Base-by-base conservation (phyloP, 2,888 invertebrate species). In the Chloromyia formosa region DNA sequence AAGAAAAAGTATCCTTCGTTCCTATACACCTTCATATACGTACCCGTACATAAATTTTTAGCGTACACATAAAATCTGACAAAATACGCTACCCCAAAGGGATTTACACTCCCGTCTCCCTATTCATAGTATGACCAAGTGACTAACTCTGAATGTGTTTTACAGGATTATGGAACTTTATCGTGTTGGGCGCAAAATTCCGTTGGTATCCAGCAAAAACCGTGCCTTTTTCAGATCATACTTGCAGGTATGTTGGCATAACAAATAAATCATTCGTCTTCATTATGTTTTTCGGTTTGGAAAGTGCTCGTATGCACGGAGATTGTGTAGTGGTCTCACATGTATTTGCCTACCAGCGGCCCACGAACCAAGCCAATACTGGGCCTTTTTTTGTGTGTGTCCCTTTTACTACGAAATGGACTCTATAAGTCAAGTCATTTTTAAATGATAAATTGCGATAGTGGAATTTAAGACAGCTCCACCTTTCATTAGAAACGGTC, bases 171-270 rank as follows among this genome's bases (percentile, higher is more conserved):
- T 84, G 94, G 94, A 68, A 92, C 93, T 20, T 86, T 94, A 73
- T 92, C 92, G 53, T 94, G 94, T 83, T 90, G 93, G 87, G 94
- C 93, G 10, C 87, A 90, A 80, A 94, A 94, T 85, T 88, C 89
- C 78, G 92, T 94, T 73, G 94, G 94, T 77, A 86, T 90, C 76
- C 94, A 94, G 84, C 85, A 90, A 77, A 88, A 89, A 78, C 93
- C 94, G 16, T 94, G 94, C 84, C 88, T 93, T 82, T 94, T 93
- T 85, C 93, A 93, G 84, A 90, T 94, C 86, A 93, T 94, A 60
- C 92, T 93, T 60, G 94, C 94, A 80, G 93, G 94, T 94, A 82
- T 87, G 66, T 74, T 64, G 49, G 61, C 60, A 60, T 61, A 61
- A 49, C 42, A 73, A 73, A 73, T 73, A 73, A 73, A 73, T 61